A percentile compares a stretch with the other conserved stretches of the same genome.
Conservation (phyloP, 2,888 invertebrate species). For the Pachliopta kotzebuea region DNA sequence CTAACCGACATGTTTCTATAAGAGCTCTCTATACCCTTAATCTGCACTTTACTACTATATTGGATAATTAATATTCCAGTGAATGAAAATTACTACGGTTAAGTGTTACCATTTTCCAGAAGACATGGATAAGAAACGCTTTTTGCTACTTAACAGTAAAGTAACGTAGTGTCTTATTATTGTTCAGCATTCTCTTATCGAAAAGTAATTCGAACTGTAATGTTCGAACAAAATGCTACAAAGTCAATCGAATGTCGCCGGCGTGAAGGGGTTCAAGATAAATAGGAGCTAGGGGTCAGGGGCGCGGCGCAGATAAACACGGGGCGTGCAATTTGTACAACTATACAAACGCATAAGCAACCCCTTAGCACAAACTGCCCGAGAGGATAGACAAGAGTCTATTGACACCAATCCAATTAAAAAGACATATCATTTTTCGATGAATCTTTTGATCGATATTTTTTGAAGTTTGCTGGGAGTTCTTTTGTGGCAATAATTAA, state of each 20-base stretch:
- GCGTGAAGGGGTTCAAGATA: conserved; percentile 71
- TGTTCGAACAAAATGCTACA: conserved; percentile 60
- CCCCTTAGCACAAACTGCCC: conserved; percentile 37
- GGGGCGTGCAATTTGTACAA: conserved; percentile 75
- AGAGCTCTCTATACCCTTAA: too few relatives aligned
- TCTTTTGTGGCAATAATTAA: too few relatives aligned
- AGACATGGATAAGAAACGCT: too few relatives aligned
- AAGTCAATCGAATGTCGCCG: conserved; percentile 65
- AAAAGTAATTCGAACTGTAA: conserved; percentile 25
- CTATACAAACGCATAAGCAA: conserved; percentile 65
- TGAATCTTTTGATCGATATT: neutral
- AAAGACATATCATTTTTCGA: neutral
- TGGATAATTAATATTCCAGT: too few relatives aligned
- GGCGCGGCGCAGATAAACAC: conserved; percentile 67
- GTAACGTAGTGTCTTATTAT: neutral
- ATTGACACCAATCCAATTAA: conserved; percentile 21
- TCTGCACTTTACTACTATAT: too few relatives aligned
- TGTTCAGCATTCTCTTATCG: conserved; percentile 17
- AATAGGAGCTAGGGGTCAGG: conserved; percentile 65
- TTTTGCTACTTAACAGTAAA: too few relatives aligned
- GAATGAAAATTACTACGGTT: too few relatives aligned
- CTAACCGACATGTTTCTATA: too few relatives aligned
- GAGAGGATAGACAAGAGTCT: neutral
- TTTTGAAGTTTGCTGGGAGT: too few relatives aligned
- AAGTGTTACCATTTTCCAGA: too few relatives aligned